Conservation (phyloP, 2,113 vertebrate species). For the Nycticryphes semicollaris region DNA sequence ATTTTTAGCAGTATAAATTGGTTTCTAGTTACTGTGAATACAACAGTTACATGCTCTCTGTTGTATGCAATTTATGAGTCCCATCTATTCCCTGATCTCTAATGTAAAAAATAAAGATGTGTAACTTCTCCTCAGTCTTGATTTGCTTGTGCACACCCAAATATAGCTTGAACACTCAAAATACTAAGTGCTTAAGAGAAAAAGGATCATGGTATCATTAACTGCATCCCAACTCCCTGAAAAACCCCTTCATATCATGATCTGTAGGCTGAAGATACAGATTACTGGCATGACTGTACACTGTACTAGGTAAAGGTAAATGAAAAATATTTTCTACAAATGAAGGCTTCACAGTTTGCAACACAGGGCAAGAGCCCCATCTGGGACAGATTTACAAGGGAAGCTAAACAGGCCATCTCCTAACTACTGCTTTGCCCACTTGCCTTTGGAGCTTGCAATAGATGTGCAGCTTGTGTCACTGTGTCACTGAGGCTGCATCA, state of each 20-base stretch:
- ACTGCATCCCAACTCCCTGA: background rate
- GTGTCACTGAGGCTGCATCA: background rate
- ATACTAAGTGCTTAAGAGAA: background rate
- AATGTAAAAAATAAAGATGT: background rate
- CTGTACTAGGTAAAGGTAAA: background rate
- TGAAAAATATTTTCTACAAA: background rate
- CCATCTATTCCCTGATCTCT: background rate
- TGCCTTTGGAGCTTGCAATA: background rate
- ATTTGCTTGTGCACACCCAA: background rate
- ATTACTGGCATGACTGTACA: background rate
- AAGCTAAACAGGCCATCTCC: background rate
- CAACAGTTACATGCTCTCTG: background rate
- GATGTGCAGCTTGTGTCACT: background rate
- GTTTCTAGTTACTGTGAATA: background rate
- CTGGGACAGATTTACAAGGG: background rate
- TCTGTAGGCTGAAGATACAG: background rate
- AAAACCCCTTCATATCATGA: background rate
- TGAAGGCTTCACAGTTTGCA: background rate
- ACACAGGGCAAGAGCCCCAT: background rate
- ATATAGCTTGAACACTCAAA: background rate
- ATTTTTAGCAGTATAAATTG: background rate
- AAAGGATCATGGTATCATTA: background rate
- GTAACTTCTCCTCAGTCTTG: background rate
- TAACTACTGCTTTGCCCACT: background rate
- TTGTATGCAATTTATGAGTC: background rate